These are phyloP conservation scores for Calyptommatus sinebrachiatus DNA, from an alignment of 2,113 vertebrate genomes.

Conservation along the genomic window DNA sequence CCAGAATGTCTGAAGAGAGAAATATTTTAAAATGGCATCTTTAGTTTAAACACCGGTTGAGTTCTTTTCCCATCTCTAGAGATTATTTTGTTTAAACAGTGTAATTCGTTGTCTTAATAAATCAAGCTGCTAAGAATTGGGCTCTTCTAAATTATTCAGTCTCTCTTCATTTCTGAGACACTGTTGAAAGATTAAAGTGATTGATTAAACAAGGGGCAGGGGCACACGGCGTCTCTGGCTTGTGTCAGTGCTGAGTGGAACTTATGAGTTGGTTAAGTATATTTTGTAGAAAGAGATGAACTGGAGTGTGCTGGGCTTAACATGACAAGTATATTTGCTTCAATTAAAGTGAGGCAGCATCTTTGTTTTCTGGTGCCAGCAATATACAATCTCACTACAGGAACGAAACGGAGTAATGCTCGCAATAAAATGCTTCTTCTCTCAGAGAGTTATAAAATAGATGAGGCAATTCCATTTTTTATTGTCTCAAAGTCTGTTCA, in stretches of 20 bases:
- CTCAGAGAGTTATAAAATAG: conserved; percentile 14
- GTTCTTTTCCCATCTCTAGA: conserved; percentile 13
- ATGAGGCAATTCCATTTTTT: conserved; percentile 8
- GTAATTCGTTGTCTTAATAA: conserved; percentile 8
- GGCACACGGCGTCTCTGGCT: conserved; percentile 21
- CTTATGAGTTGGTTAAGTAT: conserved; percentile 29
- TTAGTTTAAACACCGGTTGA: conserved; percentile 23
- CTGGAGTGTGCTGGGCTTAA: conserved; percentile 26
- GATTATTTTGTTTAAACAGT: conserved; percentile 39
- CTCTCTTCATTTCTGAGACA: conserved; percentile 28
- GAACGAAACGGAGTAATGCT: conserved; percentile 5
- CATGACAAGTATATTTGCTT: conserved; percentile 39
- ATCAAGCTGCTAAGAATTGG: conserved; percentile 25
- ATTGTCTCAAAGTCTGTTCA: neutral
- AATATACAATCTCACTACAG: neutral
- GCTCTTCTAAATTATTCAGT: conserved; percentile 17
- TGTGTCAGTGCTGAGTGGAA: conserved; percentile 6
- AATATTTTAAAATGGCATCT: conserved; percentile 30
- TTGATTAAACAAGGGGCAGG: conserved; percentile 26
- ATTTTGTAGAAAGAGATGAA: conserved; percentile 21
- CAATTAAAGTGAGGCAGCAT: conserved; percentile 40
- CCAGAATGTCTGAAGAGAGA: conserved; percentile 19
- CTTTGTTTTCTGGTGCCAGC: conserved; percentile 37
- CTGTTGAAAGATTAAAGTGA: conserved; percentile 5
- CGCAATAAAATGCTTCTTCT: conserved; percentile 28